These are phyloP conservation scores for Empidonax traillii DNA, from an alignment of 2,113 vertebrate genomes.

Conservation along the genomic window DNA sequence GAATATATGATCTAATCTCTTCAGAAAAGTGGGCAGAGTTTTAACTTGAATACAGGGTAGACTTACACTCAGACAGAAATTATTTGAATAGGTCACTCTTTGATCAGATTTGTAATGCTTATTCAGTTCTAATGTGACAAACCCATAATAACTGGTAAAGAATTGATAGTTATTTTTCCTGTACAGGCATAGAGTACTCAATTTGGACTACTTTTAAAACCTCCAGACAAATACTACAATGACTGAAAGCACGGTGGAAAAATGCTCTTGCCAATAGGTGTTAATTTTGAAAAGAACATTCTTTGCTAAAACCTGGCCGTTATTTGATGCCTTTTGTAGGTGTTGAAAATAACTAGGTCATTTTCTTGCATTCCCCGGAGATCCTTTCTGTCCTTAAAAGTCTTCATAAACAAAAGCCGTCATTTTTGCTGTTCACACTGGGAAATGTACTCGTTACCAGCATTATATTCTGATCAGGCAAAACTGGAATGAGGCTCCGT, in stretches of 20 bases:
- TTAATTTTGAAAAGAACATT: slow-evolving; percentile 28
- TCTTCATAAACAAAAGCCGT: slow-evolving; percentile 24
- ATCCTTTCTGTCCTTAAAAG: slow-evolving; percentile 4
- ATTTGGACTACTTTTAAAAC: background rate
- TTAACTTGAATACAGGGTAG: background rate
- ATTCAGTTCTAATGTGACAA: background rate
- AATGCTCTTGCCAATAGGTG: background rate
- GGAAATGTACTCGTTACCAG: background rate
- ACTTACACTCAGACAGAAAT: background rate
- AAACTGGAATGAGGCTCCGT: background rate
- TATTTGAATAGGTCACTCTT: background rate
- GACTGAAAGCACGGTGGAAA: background rate
- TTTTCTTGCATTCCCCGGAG: slow-evolving; percentile 3
- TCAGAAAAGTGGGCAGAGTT: background rate
- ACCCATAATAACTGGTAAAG: background rate
- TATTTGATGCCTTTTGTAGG: slow-evolving; percentile 18
- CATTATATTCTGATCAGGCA: background rate
- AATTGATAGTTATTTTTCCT: background rate
- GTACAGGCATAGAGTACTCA: background rate
- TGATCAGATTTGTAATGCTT: background rate
- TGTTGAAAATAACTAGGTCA: slow-evolving; percentile 17
- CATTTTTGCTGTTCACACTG: background rate
- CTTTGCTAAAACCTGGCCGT: background rate
- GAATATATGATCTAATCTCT: background rate
- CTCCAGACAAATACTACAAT: background rate